Evolutionary conservation across 2,888 invertebrate species (phyloP).

Genomic region (Hipparchia sbordonii): DNA sequence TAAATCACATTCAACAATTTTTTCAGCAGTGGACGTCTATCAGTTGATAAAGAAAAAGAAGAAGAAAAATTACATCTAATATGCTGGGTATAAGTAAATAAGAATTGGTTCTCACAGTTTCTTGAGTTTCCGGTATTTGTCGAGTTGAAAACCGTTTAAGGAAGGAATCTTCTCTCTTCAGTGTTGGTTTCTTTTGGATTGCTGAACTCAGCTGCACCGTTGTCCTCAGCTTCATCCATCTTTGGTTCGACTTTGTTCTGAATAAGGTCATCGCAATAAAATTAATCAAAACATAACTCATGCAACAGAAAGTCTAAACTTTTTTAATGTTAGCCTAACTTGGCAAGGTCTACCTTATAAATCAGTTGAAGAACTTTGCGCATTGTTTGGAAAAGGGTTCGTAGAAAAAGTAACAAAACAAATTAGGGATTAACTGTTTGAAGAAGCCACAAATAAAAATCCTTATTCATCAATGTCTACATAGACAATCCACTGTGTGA

Average conservation of each 20-base stretch:
- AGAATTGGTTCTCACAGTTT: conserved; percentile 81
- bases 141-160: conserved; percentile 96
- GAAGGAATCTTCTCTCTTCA: conserved; percentile 96
- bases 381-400: conserved; percentile 20
- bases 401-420: conserved; percentile 6
- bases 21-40: too few species aligned
- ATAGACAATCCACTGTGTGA: background rate
- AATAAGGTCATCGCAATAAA: conserved; percentile 42
- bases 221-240: conserved; percentile 98
- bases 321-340: conserved; percentile 13
- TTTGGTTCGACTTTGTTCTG: conserved; percentile 96
- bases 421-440: conserved; percentile 6
- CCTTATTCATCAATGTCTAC: conserved; percentile 15
- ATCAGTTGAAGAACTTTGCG: conserved; percentile 5
- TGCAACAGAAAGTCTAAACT: background rate
- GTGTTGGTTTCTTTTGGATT: conserved; percentile 93
- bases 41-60: too few species aligned
- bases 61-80: too few species aligned
- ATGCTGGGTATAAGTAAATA: too few species aligned
- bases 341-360: conserved; percentile 10
- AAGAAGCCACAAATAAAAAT: conserved; percentile 9
- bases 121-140: conserved; percentile 94
- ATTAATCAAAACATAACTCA: conserved; percentile 7
- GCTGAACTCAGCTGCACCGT: conserved; percentile 96
- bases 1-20: too few species aligned